Evolutionary conservation across 2,797 vertebrate species (phyloP).

Genomic region (Varecia variegata): DNA sequence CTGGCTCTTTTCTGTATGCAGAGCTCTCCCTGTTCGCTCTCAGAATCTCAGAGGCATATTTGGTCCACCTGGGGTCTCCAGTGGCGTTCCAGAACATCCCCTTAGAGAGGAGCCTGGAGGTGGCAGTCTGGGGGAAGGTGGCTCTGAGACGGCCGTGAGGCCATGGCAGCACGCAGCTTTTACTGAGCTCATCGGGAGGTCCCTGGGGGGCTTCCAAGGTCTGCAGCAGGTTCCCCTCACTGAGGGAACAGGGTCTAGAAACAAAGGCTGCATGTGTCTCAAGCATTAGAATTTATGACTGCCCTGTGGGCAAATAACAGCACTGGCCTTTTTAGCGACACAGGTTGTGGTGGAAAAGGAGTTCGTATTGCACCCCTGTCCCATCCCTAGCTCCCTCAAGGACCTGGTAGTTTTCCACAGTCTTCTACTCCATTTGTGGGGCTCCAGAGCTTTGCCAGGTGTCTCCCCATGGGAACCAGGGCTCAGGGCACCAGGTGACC

Average conservation of each 20-base stretch:
- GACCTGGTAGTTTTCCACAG: background rate
- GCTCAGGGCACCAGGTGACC: background rate
- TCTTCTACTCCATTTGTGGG: background rate
- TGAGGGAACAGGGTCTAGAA: background rate
- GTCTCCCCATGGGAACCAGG: background rate
- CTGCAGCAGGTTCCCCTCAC: background rate
- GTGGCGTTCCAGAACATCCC: background rate
- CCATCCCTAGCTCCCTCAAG: background rate
- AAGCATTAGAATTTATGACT: background rate
- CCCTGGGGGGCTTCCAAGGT: background rate
- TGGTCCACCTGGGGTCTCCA: background rate
- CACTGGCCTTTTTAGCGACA: background rate
- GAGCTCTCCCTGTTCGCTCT: background rate
- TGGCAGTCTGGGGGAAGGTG: background rate
- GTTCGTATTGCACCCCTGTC: background rate
- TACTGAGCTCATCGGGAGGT: background rate
- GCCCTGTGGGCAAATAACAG: background rate
- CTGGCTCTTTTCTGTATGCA: background rate
- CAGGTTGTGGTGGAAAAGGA: background rate
- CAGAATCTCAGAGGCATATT: background rate
- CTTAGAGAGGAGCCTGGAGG: background rate
- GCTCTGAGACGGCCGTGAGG: background rate
- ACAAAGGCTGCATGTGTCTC: background rate
- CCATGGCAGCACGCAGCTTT: background rate
- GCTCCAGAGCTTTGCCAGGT: background rate